A percentile compares a stretch with the other conserved stretches of the same genome.
These are phyloP conservation scores for Sturmia bella DNA, from an alignment of 2,888 invertebrate genomes.

Conservation along the genomic window DNA sequence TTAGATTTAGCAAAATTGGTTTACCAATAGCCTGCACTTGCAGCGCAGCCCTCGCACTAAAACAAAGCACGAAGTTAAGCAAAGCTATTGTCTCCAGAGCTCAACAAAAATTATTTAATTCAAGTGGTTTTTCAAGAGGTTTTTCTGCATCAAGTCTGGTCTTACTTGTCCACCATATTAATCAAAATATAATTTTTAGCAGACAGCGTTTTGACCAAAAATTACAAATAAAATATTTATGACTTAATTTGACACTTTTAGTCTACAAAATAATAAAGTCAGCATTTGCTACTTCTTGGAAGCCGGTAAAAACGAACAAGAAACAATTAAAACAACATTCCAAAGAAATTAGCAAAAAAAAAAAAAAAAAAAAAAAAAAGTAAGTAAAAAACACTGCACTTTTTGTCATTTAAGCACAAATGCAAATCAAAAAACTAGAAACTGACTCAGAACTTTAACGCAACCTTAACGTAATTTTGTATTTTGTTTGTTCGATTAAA, in stretches of 20 bases:
- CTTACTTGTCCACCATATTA: slow-evolving; percentile 6
- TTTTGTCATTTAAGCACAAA: no score
- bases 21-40: no score
- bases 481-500: no score
- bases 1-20: no score
- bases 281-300: background rate
- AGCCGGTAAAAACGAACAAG: background rate
- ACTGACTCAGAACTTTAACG: no score
- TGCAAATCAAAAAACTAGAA: no score
- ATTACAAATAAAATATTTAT: slow-evolving; percentile 46
- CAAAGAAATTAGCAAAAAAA: background rate
- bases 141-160: slow-evolving; percentile 4
- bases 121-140: slow-evolving; percentile 13
- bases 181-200: slow-evolving; percentile 13
- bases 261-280: background rate
- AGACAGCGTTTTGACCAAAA: slow-evolving; percentile 18
- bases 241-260: slow-evolving; percentile 49
- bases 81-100: background rate
- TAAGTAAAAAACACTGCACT: no score
- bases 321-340: background rate
- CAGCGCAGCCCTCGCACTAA: background rate
- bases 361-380: no score
- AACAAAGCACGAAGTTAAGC: no score
- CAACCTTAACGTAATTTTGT: no score
- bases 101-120: slow-evolving; percentile 1